A percentile compares a stretch with the other conserved stretches of the same genome.
These are phyloP conservation scores for Acanthoscelides obtectus DNA, from an alignment of 2,888 invertebrate genomes.

Conservation along the genomic window DNA sequence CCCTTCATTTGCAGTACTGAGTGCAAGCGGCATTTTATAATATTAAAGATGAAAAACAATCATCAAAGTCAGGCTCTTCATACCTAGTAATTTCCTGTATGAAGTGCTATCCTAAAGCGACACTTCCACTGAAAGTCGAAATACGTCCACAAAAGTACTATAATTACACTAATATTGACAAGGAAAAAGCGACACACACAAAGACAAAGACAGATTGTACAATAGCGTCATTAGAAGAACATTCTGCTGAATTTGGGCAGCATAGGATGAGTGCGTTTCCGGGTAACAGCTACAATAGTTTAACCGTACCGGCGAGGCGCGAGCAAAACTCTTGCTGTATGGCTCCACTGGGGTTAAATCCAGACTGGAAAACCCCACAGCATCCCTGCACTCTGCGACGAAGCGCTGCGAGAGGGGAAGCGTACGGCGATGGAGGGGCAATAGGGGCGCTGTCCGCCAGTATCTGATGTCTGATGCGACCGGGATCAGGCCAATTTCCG, in stretches of 20 bases:
- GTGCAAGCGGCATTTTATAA: too few relatives aligned
- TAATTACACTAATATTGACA: neutral
- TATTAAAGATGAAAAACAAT: too few relatives aligned
- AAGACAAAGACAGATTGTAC: neutral
- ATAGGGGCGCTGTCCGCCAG: conserved; percentile 44
- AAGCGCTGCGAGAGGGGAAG: conserved; percentile 32
- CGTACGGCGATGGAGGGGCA: conserved; percentile 29
- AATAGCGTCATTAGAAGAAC: neutral
- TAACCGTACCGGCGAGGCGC: conserved; percentile 24
- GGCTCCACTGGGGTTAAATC: conserved; percentile 33
- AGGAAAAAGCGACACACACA: neutral
- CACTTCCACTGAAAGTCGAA: neutral
- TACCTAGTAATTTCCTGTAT: neutral
- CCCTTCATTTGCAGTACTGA: too few relatives aligned
- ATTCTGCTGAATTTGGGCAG: neutral
- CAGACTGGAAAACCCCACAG: conserved; percentile 39
- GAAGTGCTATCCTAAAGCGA: neutral
- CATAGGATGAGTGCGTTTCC: neutral
- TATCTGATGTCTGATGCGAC: conserved; percentile 39
- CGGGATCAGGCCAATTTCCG: conserved; percentile 1
- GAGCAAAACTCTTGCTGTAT: conserved; percentile 23
- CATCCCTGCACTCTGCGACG: conserved; percentile 37
- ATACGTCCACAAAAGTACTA: neutral
- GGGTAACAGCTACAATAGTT: conserved; percentile 5
- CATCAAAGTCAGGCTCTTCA: too few relatives aligned